These are phyloP conservation scores for Hypomecis atomaria DNA, from an alignment of 2,888 invertebrate species.

Conservation along the genomic window DNA sequence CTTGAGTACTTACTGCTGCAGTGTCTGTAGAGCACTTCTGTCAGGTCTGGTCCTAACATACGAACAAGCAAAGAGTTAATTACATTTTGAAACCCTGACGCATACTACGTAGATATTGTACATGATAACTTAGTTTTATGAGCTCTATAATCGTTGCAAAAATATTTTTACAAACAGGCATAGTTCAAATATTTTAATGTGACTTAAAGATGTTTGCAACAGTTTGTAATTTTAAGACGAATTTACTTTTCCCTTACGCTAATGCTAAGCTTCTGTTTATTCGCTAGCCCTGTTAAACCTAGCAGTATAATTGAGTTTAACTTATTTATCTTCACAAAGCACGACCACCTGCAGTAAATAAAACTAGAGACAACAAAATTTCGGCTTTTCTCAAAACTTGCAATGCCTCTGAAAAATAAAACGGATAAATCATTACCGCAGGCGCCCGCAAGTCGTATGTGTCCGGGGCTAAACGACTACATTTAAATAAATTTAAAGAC, in stretches of 20 bases:
- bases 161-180: too few relatives aligned
- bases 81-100: too few relatives aligned
- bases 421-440: conserved; percentile 32
- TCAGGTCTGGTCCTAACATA: not conserved
- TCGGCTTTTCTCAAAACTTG: not conserved
- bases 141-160: too few relatives aligned
- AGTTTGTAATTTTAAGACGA: conserved; percentile 1
- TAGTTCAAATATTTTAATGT: not conserved
- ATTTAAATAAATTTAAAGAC: conserved; percentile 57
- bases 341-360: conserved; percentile 4
- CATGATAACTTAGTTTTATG: not conserved
- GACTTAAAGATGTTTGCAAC: conserved; percentile 2
- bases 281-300: conserved; percentile 3
- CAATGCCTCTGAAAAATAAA: conserved; percentile 33
- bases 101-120: too few relatives aligned
- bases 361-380: conserved; percentile 1
- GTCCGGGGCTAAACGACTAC: conserved; percentile 45
- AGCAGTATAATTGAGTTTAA: conserved; percentile 7
- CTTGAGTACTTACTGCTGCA: conserved; percentile 7
- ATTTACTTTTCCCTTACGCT: conserved; percentile 3
- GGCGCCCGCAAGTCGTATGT: conserved; percentile 39
- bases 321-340: not conserved
- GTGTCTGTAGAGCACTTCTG: not conserved
- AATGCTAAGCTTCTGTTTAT: not conserved
- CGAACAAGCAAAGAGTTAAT: conserved; percentile 11